A percentile compares a stretch with the other conserved stretches of the same genome.
Evolutionary conservation across 2,888 invertebrate species (phyloP).

Genomic region (Malthinus flaveolus): DNA sequence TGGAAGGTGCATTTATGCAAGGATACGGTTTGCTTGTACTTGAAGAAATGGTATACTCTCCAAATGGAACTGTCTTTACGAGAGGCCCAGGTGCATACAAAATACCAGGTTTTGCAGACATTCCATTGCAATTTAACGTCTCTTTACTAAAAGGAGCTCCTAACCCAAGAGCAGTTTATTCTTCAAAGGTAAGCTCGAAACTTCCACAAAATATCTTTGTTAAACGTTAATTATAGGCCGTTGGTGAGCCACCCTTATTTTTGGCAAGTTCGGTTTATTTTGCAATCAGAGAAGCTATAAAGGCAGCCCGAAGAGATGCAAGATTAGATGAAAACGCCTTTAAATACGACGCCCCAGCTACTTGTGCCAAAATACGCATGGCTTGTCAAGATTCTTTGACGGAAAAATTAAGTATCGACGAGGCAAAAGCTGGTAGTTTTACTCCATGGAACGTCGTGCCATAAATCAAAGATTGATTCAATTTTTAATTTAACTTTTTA

Average conservation of each 20-base stretch:
- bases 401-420: slow-evolving; percentile 65
- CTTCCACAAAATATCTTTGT: neutral
- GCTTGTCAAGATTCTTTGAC: slow-evolving; percentile 86
- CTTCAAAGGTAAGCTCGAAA: slow-evolving; percentile 76
- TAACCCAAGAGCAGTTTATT: slow-evolving; percentile 90
- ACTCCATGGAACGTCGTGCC: slow-evolving; percentile 70
- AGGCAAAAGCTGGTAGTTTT: slow-evolving; percentile 59
- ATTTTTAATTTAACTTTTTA: neutral
- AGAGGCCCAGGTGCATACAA: slow-evolving; percentile 94
- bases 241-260: slow-evolving; percentile 95
- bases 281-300: slow-evolving; percentile 87
- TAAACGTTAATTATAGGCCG: slow-evolving; percentile 64
- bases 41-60: slow-evolving; percentile 87
- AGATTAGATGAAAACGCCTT: slow-evolving; percentile 63
- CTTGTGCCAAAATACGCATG: slow-evolving; percentile 85
- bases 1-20: slow-evolving; percentile 94
- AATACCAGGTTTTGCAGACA: slow-evolving; percentile 89
- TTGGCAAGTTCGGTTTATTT: slow-evolving; percentile 86
- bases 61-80: slow-evolving; percentile 78
- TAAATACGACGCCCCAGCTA: slow-evolving; percentile 80
- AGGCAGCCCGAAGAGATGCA: slow-evolving; percentile 73
- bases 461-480: slow-evolving; percentile 4
- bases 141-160: slow-evolving; percentile 87
- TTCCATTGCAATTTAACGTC: slow-evolving; percentile 91
- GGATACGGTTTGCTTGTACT: slow-evolving; percentile 91